Conservation (phyloP, 2,113 vertebrate species). For the Porphyrio hochstetteri region DNA sequence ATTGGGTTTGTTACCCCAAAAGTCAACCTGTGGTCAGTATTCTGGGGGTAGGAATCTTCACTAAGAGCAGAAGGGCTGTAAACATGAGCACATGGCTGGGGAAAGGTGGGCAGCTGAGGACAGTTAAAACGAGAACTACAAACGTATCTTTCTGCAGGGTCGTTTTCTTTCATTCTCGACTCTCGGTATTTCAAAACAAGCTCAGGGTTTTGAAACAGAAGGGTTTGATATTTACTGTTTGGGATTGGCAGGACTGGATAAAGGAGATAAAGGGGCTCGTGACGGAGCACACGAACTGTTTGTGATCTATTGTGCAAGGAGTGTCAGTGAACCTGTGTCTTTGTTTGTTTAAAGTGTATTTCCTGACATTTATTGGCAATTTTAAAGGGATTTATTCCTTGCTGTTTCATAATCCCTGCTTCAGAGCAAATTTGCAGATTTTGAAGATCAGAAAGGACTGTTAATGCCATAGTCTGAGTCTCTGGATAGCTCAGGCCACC, state of each 20-base stretch:
- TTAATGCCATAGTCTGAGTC: background rate
- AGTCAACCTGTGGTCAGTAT: background rate
- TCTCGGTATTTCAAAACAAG: background rate
- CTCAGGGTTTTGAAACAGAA: background rate
- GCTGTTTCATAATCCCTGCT: conserved; percentile 7
- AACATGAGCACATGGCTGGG: rapidly evolving
- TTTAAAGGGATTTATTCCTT: conserved; percentile 36
- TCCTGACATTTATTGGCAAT: conserved; percentile 45
- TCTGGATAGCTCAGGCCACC: background rate
- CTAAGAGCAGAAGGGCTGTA: background rate
- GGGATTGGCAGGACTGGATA: background rate
- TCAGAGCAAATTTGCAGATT: conserved; percentile 31
- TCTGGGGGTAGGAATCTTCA: rapidly evolving
- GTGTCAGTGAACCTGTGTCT: background rate
- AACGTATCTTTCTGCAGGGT: background rate
- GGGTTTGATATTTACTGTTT: conserved; percentile 16
- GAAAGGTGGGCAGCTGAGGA: background rate
- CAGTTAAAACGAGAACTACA: background rate
- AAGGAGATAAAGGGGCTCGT: background rate
- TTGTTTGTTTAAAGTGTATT: conserved; percentile 2
- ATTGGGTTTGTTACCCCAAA: background rate
- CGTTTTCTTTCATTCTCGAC: background rate
- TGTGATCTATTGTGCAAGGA: conserved; percentile 28
- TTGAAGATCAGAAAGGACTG: background rate
- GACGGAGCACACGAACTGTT: background rate